These are phyloP conservation scores for Forpus xanthops DNA, from an alignment of 2,797 vertebrate genomes.

Conservation along the genomic window DNA sequence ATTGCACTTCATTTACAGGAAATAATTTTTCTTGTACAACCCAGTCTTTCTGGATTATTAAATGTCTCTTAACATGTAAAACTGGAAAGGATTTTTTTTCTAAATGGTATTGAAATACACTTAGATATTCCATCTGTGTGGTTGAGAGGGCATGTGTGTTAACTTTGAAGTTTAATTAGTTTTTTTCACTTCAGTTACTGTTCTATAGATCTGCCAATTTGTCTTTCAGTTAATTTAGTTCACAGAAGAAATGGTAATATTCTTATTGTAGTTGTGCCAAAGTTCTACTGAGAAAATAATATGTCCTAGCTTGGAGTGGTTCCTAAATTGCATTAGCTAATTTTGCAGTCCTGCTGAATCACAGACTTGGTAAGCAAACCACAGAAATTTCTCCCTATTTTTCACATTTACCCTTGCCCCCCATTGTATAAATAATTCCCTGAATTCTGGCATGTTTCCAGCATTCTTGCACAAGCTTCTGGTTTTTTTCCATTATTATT, in stretches of 20 bases:
- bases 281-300: neutral
- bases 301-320: neutral
- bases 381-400: neutral
- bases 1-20: neutral
- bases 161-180: constrained; percentile 31
- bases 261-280: constrained; percentile 22
- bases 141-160: neutral
- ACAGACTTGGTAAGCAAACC: neutral
- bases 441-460: neutral
- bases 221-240: constrained; percentile 36
- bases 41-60: neutral
- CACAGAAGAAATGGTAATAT: neutral
- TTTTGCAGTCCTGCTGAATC: neutral
- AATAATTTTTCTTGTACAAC: neutral
- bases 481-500: neutral
- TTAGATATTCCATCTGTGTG: neutral
- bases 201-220: constrained; percentile 25
- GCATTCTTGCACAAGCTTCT: neutral
- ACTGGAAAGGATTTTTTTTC: neutral
- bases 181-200: neutral
- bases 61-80: neutral
- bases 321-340: constrained; percentile 15
- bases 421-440: neutral
- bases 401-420: neutral
- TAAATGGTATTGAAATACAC: neutral